These are phyloP conservation scores for Misgurnus anguillicaudatus DNA, from an alignment of 2,113 vertebrate species.

Conservation along the genomic window DNA sequence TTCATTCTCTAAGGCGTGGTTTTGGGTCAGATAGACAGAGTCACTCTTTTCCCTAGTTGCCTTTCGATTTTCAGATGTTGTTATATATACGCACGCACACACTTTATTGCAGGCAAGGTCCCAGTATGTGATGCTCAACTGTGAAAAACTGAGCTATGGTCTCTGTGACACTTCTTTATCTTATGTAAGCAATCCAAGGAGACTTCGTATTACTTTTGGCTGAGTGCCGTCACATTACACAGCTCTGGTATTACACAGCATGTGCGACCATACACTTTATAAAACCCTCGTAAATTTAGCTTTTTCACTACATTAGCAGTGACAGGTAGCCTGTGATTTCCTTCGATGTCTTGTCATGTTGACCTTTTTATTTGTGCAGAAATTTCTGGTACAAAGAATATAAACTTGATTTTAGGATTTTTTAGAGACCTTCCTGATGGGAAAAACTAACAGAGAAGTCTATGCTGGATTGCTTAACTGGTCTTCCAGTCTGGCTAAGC, in stretches of 20 bases:
- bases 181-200: conserved; percentile 13
- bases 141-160: background rate
- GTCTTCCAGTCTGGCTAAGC: too few relatives aligned
- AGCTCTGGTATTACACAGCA: background rate
- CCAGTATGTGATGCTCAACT: conserved; percentile 15
- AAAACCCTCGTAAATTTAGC: conserved; percentile 21
- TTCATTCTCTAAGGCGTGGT: conserved; percentile 43
- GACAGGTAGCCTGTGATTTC: background rate
- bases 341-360: background rate
- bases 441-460: too few relatives aligned
- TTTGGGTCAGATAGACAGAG: conserved; percentile 42
- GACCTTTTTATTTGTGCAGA: background rate
- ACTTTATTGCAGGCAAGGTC: background rate
- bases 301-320: background rate
- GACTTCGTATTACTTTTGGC: background rate
- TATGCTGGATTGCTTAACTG: too few relatives aligned
- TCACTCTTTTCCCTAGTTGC: background rate
- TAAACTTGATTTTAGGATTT: too few relatives aligned
- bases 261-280: conserved; percentile 1
- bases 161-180: conserved; percentile 18
- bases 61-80: conserved; percentile 19
- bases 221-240: background rate
- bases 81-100: conserved; percentile 47
- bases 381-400: background rate
- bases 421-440: too few relatives aligned